Conservation (phyloP, 2,888 invertebrate species). For the Elgonia sp. region DNA sequence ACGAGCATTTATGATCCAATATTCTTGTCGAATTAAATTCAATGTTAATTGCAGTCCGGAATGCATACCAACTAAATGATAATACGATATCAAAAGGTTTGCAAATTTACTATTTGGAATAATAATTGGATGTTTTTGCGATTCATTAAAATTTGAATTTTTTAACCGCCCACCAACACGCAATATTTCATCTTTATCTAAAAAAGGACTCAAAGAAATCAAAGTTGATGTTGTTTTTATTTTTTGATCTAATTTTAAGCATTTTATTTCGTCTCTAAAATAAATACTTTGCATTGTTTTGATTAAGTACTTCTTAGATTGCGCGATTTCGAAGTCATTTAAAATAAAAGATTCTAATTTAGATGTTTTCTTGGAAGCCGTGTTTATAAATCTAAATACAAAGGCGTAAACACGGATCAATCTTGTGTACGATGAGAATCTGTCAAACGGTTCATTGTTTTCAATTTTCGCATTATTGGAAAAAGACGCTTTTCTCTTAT, state of each 20-base stretch:
- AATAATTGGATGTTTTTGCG: conserved; percentile 19
- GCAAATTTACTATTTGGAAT: neutral
- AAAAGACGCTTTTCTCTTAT: neutral
- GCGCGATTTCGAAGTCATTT: neutral
- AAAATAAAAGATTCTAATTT: conserved; percentile 3
- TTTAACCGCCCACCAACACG: conserved; percentile 33
- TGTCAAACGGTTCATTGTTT: neutral
- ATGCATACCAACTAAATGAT: conserved; percentile 12
- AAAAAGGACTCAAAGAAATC: conserved; percentile 38
- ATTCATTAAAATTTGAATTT: conserved; percentile 12
- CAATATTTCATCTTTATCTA: conserved; percentile 24
- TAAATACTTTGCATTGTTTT: conserved; percentile 2
- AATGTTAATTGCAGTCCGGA: conserved; percentile 13
- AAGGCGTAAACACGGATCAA: conserved; percentile 17
- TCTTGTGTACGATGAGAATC: conserved; percentile 18
- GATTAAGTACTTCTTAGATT: neutral
- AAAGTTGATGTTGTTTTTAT: no score
- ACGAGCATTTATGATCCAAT: conserved; percentile 30
- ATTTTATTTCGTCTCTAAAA: no score
- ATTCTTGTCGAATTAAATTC: conserved; percentile 4
- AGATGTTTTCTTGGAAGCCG: neutral
- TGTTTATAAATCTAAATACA: conserved; percentile 14
- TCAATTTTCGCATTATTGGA: neutral
- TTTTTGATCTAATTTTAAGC: no score
- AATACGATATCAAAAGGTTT: neutral